Evolutionary conservation across 2,888 invertebrate genomes (phyloP), one percentile per base, ranked within the genome.

Genomic region (Cantharis flavilabris): DNA sequence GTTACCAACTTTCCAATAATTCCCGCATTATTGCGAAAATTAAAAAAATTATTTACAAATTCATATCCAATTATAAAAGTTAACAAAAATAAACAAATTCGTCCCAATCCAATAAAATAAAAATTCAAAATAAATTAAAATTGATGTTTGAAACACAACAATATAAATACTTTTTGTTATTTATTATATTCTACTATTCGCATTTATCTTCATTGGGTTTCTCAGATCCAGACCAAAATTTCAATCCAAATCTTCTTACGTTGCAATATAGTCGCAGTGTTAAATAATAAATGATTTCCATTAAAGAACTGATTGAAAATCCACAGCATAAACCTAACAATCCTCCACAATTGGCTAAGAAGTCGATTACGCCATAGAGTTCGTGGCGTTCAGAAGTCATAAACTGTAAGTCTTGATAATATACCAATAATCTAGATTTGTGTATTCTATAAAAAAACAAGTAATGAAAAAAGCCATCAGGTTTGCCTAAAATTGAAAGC

Each of bases 401-500:
- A 81, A 90, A 91, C 64, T 90, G 89, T 3, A 92, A 91, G 83
- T 94, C 93, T 86, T 93, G 94, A 88, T 94, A 94, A 88, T 93
- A 94, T 69, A 94, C 33, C 13, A 23, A 90, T 10, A 93, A 89
- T 2, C 92, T 90, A 0, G 93, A 89, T 85, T 89, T 88, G 81
- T 89, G 86, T 10, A 75, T 76, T 30, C 84, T 84, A 73, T 26
- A 26, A 26, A 26, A 5, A 26, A 26, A 26, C 7, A 26, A 0
- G 2, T 1, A 9, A 9, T 9, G 9, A 9, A 26, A 5, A 26
- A 26, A 9, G n/a, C 7, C 26, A 26, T 7, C 26, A 9, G 26
- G 7, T 26, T 26, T 2, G 26, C 9, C 9, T 16, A 16, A 5
- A 26, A 5, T 26, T 26, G 7, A 16, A 16, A 16, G 1, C 16